Evolutionary conservation across 2,888 invertebrate genomes (phyloP), one percentile per base, ranked within the genome.

Genomic region (Elegia similella): DNA sequence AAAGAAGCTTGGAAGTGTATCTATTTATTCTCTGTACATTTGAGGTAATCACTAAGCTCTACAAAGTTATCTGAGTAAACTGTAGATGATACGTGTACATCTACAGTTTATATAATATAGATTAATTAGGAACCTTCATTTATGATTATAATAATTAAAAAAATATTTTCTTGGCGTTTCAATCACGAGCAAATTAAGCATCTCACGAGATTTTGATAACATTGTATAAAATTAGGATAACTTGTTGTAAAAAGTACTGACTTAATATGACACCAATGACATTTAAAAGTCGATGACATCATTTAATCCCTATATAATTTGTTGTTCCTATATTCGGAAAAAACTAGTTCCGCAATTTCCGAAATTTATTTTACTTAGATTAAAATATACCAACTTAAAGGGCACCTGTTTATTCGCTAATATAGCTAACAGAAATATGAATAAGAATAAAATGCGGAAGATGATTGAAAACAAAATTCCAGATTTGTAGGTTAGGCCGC

Each of bases 401-500:
- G 23, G 23, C 2, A 23, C 2, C 23, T 2, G 2, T 3, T 23
- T 3, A 23, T 3, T 12, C 12, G 38, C n/a, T 8, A 12, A 12
- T 3, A 38, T 38, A 6, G 34, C 8, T 10, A 10, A 8, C 6
- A 34, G 1, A 34, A 12, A 13, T 43, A 43, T 15, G 12, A 43
- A 43, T 38, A 1, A 46, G 10, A 23, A 17, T 16, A 46, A 46
- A 8, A 17, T 6, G 12, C 12, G 23, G 7, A 17, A 5, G 12
- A 46, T 17, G 8, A 6, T 17, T 10, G 10, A 46, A 23, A 46
- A 17, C 16, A 46, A 17, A 16, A 46, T 46, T 17, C 10, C 17
- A 29, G 34, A 17, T 60, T 61, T 56, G 53, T 66, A 82, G 88
- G 88, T 90, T 88, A 89, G 78, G 76, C 76, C 81, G 78, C 73